Percentiles rank a stretch among this genome's conserved stretches.
Evolutionary conservation across 2,113 vertebrate species (phyloP).

Genomic region (Cettia cetti): DNA sequence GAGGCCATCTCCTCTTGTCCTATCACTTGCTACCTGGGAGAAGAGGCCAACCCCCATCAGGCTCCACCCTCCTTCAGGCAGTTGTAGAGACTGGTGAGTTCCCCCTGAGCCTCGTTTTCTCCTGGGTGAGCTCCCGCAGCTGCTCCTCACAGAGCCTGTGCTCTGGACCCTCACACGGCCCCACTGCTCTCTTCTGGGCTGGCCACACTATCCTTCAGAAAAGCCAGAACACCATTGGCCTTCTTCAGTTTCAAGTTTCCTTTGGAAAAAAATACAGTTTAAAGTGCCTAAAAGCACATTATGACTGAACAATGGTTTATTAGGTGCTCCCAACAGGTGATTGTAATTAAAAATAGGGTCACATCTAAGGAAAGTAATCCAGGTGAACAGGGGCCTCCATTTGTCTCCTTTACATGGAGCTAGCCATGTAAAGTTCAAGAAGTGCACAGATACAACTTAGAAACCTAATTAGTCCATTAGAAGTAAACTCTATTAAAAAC

Average conservation of each 20-base stretch:
- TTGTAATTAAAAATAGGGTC: slow-evolving; percentile 64
- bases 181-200: background rate
- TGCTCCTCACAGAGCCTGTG: background rate
- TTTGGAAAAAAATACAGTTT: background rate
- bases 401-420: slow-evolving; percentile 8
- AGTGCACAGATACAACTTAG: slow-evolving; percentile 54
- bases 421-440: slow-evolving; percentile 57
- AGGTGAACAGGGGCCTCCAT: slow-evolving; percentile 22
- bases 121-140: background rate
- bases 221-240: background rate
- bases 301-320: slow-evolving; percentile 40
- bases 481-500: slow-evolving; percentile 64
- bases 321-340: slow-evolving; percentile 46
- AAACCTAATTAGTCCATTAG: slow-evolving; percentile 73
- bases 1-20: background rate
- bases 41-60: background rate
- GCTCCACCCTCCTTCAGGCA: background rate
- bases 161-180: background rate
- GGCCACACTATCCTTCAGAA: background rate
- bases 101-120: background rate
- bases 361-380: slow-evolving; percentile 43
- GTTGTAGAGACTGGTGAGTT: background rate
- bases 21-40: background rate
- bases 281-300: slow-evolving; percentile 14
- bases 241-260: background rate